Percentiles rank a stretch among this genome's conserved stretches.
phyloP scores from a whole-genome alignment of 2,888 invertebrate genomes.

The Drosophila yooni region DNA sequence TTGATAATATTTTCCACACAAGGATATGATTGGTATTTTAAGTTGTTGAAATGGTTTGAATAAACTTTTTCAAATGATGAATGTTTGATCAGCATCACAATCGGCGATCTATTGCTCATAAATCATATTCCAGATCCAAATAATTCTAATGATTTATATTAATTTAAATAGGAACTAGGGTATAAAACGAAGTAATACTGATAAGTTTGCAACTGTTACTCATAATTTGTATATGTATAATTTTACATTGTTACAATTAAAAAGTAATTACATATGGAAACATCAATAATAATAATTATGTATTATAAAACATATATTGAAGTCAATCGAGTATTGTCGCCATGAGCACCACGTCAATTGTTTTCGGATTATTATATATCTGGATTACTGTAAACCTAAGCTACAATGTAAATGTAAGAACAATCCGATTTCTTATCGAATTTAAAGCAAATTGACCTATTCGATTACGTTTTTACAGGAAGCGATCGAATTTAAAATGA shows the following conservation, averaged over 20 bases:
- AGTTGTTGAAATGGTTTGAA: too few relatives aligned
- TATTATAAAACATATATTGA: neutral
- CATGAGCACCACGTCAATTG: neutral
- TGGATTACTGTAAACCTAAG: neutral
- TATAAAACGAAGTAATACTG: neutral
- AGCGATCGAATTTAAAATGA: conserved; percentile 24
- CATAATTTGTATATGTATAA: too few relatives aligned
- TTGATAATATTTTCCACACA: neutral
- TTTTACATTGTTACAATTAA: neutral
- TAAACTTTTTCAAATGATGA: too few relatives aligned
- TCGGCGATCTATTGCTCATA: neutral
- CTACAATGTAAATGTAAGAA: neutral
- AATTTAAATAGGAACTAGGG: neutral
- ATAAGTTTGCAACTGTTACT: too few relatives aligned
- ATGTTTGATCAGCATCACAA: neutral
- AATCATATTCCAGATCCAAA: neutral
- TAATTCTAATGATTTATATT: neutral
- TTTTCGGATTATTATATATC: neutral
- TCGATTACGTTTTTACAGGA: neutral
- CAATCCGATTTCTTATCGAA: neutral
- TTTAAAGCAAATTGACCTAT: neutral
- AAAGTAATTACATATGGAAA: neutral
- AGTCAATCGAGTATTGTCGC: neutral
- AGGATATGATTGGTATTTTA: accelerated
- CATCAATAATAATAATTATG: neutral